phyloP scores from a whole-genome alignment of 2,113 vertebrate genomes.

The Natator depressus region DNA sequence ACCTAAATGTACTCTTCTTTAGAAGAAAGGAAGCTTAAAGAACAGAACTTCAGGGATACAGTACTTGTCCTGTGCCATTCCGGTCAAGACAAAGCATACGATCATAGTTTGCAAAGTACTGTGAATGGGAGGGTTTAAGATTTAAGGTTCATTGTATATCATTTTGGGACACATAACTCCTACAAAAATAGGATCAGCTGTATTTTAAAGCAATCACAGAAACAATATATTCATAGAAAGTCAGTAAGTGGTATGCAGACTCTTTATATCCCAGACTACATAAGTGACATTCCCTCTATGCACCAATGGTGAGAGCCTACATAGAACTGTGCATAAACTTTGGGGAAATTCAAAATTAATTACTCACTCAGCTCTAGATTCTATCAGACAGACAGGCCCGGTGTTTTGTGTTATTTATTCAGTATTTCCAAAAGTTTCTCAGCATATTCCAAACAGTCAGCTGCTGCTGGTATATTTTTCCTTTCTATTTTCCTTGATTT shows the following conservation, averaged over 20 bases:
- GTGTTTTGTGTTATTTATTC: background rate
- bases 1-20: conserved; percentile 54
- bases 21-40: conserved; percentile 47
- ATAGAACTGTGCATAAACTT: background rate
- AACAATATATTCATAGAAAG: conserved; percentile 38
- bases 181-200: conserved; percentile 22
- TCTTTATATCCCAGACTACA: background rate
- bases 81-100: conserved; percentile 40
- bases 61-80: conserved; percentile 27
- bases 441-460: background rate
- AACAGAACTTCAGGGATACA: conserved; percentile 49
- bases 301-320: background rate
- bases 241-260: background rate
- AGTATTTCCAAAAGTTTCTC: background rate
- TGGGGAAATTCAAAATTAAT: background rate
- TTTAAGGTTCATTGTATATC: conserved; percentile 43
- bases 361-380: background rate
- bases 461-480: background rate
- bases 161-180: conserved; percentile 61
- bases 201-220: conserved; percentile 47
- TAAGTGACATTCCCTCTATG: background rate
- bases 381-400: background rate
- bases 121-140: background rate
- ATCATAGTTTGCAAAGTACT: conserved; percentile 34
- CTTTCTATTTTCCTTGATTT: background rate